Conservation (phyloP, 2,113 vertebrate species). For the Chloropsis hardwickii region DNA sequence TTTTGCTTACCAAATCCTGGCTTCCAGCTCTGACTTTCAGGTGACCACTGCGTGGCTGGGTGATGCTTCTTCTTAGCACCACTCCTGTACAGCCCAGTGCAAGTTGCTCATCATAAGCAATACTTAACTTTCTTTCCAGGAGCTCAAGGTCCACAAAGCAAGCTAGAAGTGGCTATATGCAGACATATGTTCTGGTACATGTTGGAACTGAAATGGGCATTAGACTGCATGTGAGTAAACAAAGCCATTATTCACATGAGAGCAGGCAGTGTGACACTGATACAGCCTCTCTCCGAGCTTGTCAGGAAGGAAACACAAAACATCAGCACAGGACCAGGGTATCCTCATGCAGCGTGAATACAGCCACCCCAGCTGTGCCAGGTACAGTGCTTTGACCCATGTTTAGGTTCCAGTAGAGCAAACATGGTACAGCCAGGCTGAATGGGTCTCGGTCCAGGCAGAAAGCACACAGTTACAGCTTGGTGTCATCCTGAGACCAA, state of each 20-base stretch:
- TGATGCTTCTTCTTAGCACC: background rate
- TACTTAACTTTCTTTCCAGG: background rate
- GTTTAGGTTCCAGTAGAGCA: background rate
- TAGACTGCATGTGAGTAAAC: background rate
- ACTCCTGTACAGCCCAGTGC: background rate
- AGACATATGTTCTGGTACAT: background rate
- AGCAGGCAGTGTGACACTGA: rapidly evolving
- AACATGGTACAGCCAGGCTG: background rate
- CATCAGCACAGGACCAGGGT: background rate
- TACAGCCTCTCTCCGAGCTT: background rate
- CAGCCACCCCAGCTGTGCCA: background rate
- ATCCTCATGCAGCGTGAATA: rapidly evolving
- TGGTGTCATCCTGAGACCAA: background rate
- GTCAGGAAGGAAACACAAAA: background rate
- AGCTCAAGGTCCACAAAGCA: background rate
- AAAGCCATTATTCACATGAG: background rate
- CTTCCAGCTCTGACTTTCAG: background rate
- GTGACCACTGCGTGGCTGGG: background rate
- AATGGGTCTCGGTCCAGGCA: background rate
- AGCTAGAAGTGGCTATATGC: background rate
- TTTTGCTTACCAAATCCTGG: background rate
- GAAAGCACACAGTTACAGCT: background rate
- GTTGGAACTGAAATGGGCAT: background rate
- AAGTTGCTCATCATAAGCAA: background rate
- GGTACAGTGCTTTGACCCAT: background rate